phyloP scores from a whole-genome alignment of 1,140 invertebrate species.

The Drosophila eugracilis region DNA sequence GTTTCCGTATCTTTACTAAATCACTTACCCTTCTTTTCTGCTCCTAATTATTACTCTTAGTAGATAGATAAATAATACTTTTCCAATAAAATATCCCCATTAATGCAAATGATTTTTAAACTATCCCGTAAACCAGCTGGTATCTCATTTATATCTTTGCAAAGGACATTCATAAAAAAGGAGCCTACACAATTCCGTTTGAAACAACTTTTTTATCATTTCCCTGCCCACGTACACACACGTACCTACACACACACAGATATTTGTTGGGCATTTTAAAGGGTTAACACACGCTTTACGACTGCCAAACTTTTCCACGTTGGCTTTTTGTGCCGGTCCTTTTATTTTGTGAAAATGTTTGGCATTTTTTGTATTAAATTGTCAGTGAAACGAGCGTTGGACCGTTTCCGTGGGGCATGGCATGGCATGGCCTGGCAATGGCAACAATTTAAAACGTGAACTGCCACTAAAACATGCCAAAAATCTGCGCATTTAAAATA shows the following conservation, averaged over 20 bases:
- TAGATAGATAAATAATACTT: neutral
- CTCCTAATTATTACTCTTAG: too few species aligned
- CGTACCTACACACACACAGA: conserved; percentile 7
- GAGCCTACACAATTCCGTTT: conserved; percentile 26
- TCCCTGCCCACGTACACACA: conserved; percentile 8
- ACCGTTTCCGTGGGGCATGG: conserved; percentile 43
- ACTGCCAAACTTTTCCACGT: conserved; percentile 55
- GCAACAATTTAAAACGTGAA: conserved; percentile 81
- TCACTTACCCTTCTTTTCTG: too few species aligned
- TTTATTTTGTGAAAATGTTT: conserved; percentile 67
- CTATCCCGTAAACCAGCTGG: conserved; percentile 23
- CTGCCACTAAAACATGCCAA: conserved; percentile 82
- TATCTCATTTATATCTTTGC: conserved; percentile 30
- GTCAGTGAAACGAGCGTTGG: conserved; percentile 72
- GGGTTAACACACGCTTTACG: conserved; percentile 62
- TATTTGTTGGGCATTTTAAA: conserved; percentile 44
- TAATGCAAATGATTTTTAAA: conserved; percentile 35
- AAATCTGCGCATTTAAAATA: conserved; percentile 82
- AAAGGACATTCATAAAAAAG: conserved; percentile 22
- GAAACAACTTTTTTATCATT: conserved; percentile 45
- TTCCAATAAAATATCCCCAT: neutral
- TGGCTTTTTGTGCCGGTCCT: conserved; percentile 31
- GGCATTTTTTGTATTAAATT: conserved; percentile 81
- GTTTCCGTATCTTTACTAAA: too few species aligned
- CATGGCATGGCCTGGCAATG: too few species aligned